Base-by-base conservation (phyloP, 2,888 invertebrate genomes). In the Amphipoea lucens region DNA sequence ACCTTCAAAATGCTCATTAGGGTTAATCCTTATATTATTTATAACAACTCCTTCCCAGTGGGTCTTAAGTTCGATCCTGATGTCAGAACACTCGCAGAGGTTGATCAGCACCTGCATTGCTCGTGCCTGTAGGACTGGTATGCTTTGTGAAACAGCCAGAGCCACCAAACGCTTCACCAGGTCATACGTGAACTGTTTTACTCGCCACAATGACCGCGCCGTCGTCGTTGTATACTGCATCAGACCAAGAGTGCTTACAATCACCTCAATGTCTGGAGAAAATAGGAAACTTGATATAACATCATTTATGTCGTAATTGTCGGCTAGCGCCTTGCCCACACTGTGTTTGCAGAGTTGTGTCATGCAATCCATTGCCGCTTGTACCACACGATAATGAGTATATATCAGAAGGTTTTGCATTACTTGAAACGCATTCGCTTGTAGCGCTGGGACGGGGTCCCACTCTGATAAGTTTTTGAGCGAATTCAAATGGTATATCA, bases 1-100 rank as follows among this genome's bases (percentile, higher is more conserved):
- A 0, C 96, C 96, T 60, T 95, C 94, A 95, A 96, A 97, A 54
- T 94, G 88, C 75, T 96, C 96, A 51, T 95, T 92, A 0, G 91
- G 92, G 54, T 94, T 90, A 12, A 96, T 93, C 2, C 78, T 90
- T 3, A 95, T 91, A 3, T 40, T 74, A 7, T 84, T 88, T 1
- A 0, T 29, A 0, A 96, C 85, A 14, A 92, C 92, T 4, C 69
- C 81, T 83, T 93, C 92, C 94, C 94, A 95, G 63, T 94, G 82
- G 0, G 48, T 71, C 78, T 94, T 95, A 87, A 96, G 84, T 73
- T 95, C 92, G 51, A 94, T 70, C 62, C 96, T 91, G 3, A 96
- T 92, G 76, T 97, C 96, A 0, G 96, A 95, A 82, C 94, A 94
- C 71, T 96, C 96, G 90, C 96, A 95, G 0, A 97, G 87, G 84